Base-by-base conservation (phyloP, 2,888 invertebrate species). In the Raillietiella orientalis region DNA sequence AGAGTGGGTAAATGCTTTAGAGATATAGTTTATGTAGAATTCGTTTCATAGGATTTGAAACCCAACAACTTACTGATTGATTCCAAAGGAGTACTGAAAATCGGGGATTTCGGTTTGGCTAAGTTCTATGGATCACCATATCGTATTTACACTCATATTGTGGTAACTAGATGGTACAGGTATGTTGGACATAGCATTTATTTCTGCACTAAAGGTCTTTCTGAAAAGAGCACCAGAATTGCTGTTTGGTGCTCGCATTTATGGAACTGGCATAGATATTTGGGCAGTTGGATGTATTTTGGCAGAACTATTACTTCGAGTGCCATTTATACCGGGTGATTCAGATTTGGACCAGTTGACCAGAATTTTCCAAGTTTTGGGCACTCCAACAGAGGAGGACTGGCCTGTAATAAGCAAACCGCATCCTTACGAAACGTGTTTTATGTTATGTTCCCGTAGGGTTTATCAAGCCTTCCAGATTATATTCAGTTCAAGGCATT, bases 281-380 rank as follows among this genome's bases (percentile, higher is more conserved):
- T 99, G 96, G 96, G 90, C 96, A 3, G 63, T 87, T 8, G 96
- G 96, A 3, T 99, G 96, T 44, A 93, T 99, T 41, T 47, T 96
- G 32, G 96, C 87, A 1, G 96, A 96, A 48, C 53, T 96, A 12
- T 47, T 82, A 25, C 50, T 82, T n/a, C 52, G 82, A 33, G 65
- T 70, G 3, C 93, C 96, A 2, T 71, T 99, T 40, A 56, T 99
- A 31, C 82, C 90, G 1, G 93, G 93, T 4, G 93, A 93, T 38
- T 71, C 84, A 0, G 96, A 99, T 47, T 52, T 99, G 28, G 90
- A 93, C 50, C 96, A 99, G 43, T 50, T 99, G 21, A 71, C 74
- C 1, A 71, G 69, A 40, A 99, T 96, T 39, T 93, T 87, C 47
- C 70, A 71, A 49, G 75, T 77, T 16, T 56, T 93, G 35, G 96